Percentiles rank a stretch among this genome's conserved stretches.
phyloP scores from a whole-genome alignment of 2,888 invertebrate genomes.

The Napeogenes sylphis region DNA sequence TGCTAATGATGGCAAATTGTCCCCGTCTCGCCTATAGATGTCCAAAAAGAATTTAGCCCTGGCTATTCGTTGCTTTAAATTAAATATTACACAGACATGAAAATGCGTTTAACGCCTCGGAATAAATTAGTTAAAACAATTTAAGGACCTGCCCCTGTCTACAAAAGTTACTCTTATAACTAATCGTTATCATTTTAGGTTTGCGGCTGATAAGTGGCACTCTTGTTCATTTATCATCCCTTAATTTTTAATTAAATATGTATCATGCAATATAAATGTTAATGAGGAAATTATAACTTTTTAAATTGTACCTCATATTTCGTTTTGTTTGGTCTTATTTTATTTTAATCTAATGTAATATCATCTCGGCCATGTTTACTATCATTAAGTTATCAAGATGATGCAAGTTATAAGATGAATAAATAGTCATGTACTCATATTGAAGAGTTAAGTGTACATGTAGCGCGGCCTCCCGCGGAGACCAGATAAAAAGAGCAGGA shows the following conservation, averaged over 20 bases:
- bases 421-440: too few relatives aligned
- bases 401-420: too few relatives aligned
- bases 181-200: slow-evolving; percentile 12
- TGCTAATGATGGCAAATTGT: slow-evolving; percentile 62
- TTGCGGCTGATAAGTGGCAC: slow-evolving; percentile 1
- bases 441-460: background rate
- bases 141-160: slow-evolving; percentile 18
- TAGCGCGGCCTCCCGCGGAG: slow-evolving; percentile 9
- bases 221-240: background rate
- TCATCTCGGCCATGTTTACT: too few relatives aligned
- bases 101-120: slow-evolving; percentile 40
- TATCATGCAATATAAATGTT: background rate
- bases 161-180: slow-evolving; percentile 13
- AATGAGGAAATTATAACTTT: background rate
- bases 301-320: background rate
- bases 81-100: slow-evolving; percentile 51
- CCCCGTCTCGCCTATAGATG: slow-evolving; percentile 46
- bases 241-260: background rate
- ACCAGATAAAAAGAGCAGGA: background rate
- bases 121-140: slow-evolving; percentile 32
- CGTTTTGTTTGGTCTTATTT: too few relatives aligned
- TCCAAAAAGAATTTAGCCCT: slow-evolving; percentile 52
- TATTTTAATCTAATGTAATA: too few relatives aligned
- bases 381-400: too few relatives aligned
- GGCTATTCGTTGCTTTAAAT: slow-evolving; percentile 48